Evolutionary conservation across 2,797 vertebrate genomes (phyloP), one percentile per base, ranked within the genome.

Genomic region (Artibeus lituratus): DNA sequence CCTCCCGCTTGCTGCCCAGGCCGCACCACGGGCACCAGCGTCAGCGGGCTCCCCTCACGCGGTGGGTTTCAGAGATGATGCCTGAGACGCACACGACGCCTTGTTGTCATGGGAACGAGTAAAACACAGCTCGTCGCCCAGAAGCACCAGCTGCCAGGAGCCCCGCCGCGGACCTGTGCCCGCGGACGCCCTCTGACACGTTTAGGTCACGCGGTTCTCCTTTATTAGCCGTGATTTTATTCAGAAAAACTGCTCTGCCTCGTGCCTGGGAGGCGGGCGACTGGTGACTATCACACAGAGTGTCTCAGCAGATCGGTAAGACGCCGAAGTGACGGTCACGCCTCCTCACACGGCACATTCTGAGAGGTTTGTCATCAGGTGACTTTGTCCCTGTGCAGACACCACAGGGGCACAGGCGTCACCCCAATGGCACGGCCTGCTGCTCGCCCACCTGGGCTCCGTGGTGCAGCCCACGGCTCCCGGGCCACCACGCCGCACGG

Each of bases 131-230:
- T 4, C 3, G 2, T 24, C 59, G 1, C 49, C 0, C 8, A 0
- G 5, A 10, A 15, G 57, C 3, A 1, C 59, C 65, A 3, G 29
- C 67, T 35, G 44, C 29, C 22, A 2, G 35, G 0, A 0, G 42
- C 24, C 53, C 29, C 4, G 55, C 77, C 3, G 0, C 15, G 7
- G 22, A 11, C 12, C 9, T 2, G 47, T 24, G 51, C 70, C 69
- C 86, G 1, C 16, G 4, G 1, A 5, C 2, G 1, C 3, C 1
- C 7, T 29, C 32, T 10, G 5, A 5, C 3, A 2, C 2, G 5
- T 9, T 22, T 10, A 10, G 22, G 42, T 16, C 69, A 24, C 10
- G 10, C 11, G 4, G 1, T n/a, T 29, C 47, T 57, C 44, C 21
- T 72, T 55, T 24, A 19, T 32, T 5, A 29, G 16, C 32, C 7